Base-by-base conservation (phyloP, 2,113 vertebrate species). In the Noctilio leporinus region DNA sequence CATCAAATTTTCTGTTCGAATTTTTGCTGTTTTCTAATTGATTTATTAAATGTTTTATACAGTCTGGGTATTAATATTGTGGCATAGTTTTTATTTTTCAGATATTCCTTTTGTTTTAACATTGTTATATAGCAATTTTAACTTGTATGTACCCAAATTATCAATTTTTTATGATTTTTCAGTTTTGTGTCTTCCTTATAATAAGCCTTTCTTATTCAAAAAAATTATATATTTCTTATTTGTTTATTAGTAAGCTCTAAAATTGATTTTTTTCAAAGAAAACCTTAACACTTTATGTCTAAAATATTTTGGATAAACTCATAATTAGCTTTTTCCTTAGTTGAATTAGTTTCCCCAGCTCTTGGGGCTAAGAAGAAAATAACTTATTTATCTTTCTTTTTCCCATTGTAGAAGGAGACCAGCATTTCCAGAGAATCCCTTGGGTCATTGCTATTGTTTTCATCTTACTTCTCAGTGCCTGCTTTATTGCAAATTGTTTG, bases 401-500 rank as follows among this genome's bases (percentile, higher is more conserved):
- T 65, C 3, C 35, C 3, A 7, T 51, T n/a, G 14, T 28, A 35
- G 57, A 70, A 81, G 86, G 43, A 69, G 0, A 8, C 14, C 28
- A 4, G 3, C 70, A 82, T 78, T 47, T 78, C 26, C 65, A 57
- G 26, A 2, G 67, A 53, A 62, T 69, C 12, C 62, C 47, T 7
- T 95, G 94, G 85, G 26, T 12, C 43, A 49, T 64, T 22, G 82
- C 94, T 82, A 1, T 28, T 51, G 49, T 97, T 70, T 70, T 26
- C 86, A 91, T 89, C 43, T 83, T 4, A 19, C 19, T 97, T 55
- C 94, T 97, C 30, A 28, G 72, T 72, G 89, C 91, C 35, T 97
- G 94, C 76, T 96, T 94, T 75, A 91, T 95, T 64, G 30, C 86
- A 70, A 93, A 5, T 35, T 96, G 85, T 80, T 67, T 94, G 28